phyloP scores from a whole-genome alignment of 2,113 vertebrate species.

The Struthio camelus region DNA sequence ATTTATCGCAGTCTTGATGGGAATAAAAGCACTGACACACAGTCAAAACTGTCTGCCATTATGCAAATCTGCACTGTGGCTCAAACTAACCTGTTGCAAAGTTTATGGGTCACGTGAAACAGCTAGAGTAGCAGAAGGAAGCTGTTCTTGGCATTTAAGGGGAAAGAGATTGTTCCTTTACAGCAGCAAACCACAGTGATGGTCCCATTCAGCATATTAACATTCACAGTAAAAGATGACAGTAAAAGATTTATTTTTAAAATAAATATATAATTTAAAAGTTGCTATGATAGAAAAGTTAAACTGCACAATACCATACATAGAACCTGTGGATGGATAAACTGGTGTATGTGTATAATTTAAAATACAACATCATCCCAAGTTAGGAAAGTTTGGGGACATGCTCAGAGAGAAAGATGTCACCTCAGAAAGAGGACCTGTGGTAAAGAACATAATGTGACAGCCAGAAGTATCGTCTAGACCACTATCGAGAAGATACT shows the following conservation, averaged over 20 bases:
- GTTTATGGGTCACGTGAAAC: background rate
- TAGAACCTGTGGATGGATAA: accelerated
- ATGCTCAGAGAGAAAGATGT: background rate
- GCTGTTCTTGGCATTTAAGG: background rate
- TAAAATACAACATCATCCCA: background rate
- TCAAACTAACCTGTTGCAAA: background rate
- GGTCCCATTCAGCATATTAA: background rate
- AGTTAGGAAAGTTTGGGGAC: background rate
- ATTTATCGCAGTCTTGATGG: background rate
- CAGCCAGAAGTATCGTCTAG: constrained; percentile 20
- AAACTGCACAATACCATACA: background rate
- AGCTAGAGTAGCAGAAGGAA: background rate
- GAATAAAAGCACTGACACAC: background rate
- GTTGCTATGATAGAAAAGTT: background rate
- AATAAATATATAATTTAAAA: background rate
- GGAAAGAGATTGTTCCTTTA: background rate
- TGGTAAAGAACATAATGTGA: background rate
- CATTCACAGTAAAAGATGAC: background rate
- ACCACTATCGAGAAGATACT: background rate
- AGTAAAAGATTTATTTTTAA: too few relatives aligned
- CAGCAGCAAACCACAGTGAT: background rate
- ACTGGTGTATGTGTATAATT: background rate
- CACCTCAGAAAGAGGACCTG: background rate
- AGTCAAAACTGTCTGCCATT: background rate
- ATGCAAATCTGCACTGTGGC: constrained; percentile 9